These are phyloP conservation scores for Carabus problematicus DNA, from an alignment of 2,888 invertebrate genomes.

Conservation along the genomic window DNA sequence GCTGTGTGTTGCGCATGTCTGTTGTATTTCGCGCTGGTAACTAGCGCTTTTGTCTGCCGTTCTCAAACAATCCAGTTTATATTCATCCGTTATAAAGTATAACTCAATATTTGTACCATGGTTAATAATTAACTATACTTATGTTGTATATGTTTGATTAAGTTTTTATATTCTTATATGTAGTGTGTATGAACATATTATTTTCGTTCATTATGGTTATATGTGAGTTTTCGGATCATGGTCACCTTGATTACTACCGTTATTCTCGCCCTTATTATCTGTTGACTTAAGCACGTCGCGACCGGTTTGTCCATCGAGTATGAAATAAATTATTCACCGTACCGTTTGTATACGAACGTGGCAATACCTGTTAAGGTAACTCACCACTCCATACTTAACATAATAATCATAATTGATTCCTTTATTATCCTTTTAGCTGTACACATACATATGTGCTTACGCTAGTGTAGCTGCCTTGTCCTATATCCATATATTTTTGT, in stretches of 20 bases:
- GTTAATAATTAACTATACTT: neutral
- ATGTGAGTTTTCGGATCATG: conserved; percentile 16
- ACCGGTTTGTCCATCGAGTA: conserved; percentile 8
- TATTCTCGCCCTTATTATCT: neutral
- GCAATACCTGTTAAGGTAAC: no score
- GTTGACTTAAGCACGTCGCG: neutral
- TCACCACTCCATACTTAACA: neutral
- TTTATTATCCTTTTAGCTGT: conserved; percentile 12
- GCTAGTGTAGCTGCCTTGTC: neutral
- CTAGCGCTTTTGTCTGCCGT: no score
- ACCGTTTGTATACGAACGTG: conserved; percentile 2
- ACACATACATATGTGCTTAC: neutral
- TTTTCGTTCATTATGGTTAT: no score
- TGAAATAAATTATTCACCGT: conserved; percentile 22
- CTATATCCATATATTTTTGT: neutral
- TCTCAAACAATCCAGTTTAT: no score
- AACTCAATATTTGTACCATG: neutral
- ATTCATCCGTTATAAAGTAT: no score
- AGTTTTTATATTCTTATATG: no score
- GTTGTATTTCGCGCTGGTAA: no score
- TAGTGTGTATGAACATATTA: no score
- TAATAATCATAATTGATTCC: conserved; percentile 24
- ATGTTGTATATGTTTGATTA: neutral
- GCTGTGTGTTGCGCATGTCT: no score
- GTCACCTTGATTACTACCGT: conserved; percentile 5